These are phyloP conservation scores for Tribolium madens DNA, from an alignment of 1,140 invertebrate species.

Conservation along the genomic window DNA sequence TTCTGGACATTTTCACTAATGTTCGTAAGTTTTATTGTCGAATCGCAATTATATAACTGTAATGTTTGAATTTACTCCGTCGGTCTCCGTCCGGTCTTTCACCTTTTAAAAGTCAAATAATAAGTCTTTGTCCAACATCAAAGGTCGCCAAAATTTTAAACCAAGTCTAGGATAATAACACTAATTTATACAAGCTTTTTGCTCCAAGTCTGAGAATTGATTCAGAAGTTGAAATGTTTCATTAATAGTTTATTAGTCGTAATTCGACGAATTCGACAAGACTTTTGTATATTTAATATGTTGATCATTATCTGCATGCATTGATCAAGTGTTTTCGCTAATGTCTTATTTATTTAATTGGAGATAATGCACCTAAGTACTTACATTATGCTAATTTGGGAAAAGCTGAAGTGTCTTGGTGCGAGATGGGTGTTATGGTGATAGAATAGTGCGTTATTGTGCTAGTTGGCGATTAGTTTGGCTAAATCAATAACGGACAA, in stretches of 20 bases:
- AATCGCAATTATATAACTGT: neutral
- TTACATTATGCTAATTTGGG: neutral
- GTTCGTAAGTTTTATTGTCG: conserved; percentile 4
- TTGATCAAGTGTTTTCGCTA: neutral
- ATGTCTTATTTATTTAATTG: no score
- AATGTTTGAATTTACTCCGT: neutral
- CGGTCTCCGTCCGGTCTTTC: neutral
- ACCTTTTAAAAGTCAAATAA: neutral
- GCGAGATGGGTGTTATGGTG: neutral
- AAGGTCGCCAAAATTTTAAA: neutral
- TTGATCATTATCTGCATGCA: neutral
- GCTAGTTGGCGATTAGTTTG: conserved; percentile 45
- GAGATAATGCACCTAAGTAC: no score
- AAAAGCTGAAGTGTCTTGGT: neutral
- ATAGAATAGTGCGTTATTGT: conserved; percentile 15
- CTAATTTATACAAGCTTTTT: neutral
- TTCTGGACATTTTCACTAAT: conserved; percentile 35
- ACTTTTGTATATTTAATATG: neutral
- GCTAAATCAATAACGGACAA: conserved; percentile 48
- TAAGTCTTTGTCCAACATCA: neutral
- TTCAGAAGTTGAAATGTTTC: neutral
- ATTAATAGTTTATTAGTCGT: neutral
- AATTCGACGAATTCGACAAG: neutral
- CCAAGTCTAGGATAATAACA: neutral
- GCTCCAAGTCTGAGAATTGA: neutral